Base-by-base conservation (phyloP, 2,797 vertebrate genomes). In the Periophthalmus magnuspinnatus region DNA sequence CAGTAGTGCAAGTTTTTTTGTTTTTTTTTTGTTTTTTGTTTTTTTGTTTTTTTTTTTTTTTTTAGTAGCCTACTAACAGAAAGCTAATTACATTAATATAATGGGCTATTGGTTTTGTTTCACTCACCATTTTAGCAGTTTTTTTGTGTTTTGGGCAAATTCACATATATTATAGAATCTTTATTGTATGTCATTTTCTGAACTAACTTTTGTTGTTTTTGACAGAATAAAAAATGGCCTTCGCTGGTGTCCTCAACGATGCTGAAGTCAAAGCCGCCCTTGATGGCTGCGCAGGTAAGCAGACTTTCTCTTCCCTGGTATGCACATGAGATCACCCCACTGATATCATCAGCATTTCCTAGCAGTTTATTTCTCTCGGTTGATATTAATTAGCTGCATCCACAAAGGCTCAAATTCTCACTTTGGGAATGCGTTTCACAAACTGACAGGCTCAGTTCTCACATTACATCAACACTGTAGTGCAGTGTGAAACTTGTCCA, bases 261-360 rank as follows among this genome's bases (percentile, higher is more conserved):
- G 92, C 90, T 79, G 93, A 95, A 4, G 81, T 95, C 50, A 87
- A 90, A 70, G 90, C 92, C 65, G 94, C 93, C 28, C 75, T 96
- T 58, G 91, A 85, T 56, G 89, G 87, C 75, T 95, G 93, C 78
- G 9, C 92, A 88, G 94, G 94, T 96, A 93, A 94, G 84, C 11
- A 70, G 5, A 9, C 28, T 22, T n/a, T 28, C 5, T 47, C 54
- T 48, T 3, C 6, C 17, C 32, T 19, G 32, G 10, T 5, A 10
- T 1, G 8, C 54, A 32, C 22, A 28, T 16, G 55, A 57, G 55
- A 57, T 60, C 58, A 0, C n/a, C 52, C 16, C 2, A 9, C 1
- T 48, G 34, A 16, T 24, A 32, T 67, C 19, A 70, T 45, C 8
- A 21, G 50, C 2, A 54, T 48, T 52, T 36, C 48, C 17, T 50